Evolutionary conservation across 2,797 vertebrate species (phyloP).

Genomic region (Myotis findleyi): DNA sequence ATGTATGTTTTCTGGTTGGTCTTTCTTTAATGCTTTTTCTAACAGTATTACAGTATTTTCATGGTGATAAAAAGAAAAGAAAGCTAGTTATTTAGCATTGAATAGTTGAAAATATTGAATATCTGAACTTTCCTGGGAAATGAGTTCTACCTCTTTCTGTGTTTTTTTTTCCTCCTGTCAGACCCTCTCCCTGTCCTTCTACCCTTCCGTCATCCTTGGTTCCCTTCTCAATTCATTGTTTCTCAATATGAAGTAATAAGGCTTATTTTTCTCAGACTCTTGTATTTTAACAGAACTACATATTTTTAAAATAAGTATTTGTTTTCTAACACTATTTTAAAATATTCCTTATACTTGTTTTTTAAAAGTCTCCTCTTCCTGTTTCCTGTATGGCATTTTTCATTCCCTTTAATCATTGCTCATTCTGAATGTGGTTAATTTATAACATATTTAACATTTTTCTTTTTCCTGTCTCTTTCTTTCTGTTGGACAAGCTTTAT

Average conservation of each 20-base stretch:
- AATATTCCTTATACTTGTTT: neutral
- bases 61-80: neutral
- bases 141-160: neutral
- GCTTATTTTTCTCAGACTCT: neutral
- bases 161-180: too few relatives aligned
- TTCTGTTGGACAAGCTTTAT: neutral
- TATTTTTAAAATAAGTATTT: neutral
- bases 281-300: neutral
- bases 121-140: neutral
- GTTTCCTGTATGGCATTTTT: neutral
- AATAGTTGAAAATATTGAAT: neutral
- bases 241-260: neutral
- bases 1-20: neutral
- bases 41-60: neutral
- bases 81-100: neutral
- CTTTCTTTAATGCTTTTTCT: constrained; percentile 29
- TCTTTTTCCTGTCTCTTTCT: neutral
- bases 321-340: neutral
- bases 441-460: neutral
- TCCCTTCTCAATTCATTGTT: neutral
- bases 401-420: neutral
- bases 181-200: neutral
- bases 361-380: neutral
- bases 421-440: neutral
- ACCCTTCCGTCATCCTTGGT: neutral